Evolutionary conservation across 2,888 invertebrate species (phyloP).

Genomic region (Parnassius apollo): DNA sequence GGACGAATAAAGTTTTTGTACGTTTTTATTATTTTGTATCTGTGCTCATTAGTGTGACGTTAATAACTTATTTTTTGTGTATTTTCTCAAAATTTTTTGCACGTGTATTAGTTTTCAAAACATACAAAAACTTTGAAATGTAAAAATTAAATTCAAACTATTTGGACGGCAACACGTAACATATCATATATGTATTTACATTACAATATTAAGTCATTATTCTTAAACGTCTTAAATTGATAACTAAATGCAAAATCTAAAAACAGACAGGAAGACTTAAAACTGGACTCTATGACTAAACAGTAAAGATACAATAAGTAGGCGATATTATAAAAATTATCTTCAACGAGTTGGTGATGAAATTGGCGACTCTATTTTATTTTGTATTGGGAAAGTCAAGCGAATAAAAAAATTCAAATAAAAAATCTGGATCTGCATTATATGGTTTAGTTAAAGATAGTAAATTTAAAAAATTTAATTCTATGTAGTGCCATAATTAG

Average conservation of each 20-base stretch:
- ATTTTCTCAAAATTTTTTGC: neutral
- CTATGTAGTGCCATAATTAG: constrained; percentile 31
- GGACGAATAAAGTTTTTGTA: constrained; percentile 24
- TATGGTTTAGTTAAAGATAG: neutral
- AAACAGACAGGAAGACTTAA: constrained; percentile 66
- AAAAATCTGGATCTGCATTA: neutral
- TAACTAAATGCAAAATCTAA: constrained; percentile 76
- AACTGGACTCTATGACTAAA: constrained; percentile 58
- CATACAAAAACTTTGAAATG: constrained; percentile 9
- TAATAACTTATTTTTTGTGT: constrained; percentile 1
- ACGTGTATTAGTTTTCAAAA: constrained; percentile 1
- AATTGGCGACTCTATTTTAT: neutral
- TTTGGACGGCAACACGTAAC: constrained; percentile 64
- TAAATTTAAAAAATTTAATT: constrained; percentile 7
- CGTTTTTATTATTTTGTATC: constrained; percentile 3
- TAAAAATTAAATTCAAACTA: constrained; percentile 33
- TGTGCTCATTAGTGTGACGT: constrained; percentile 6
- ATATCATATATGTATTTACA: constrained; percentile 52
- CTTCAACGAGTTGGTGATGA: neutral
- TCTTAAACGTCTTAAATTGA: constrained; percentile 55
- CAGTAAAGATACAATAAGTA: constrained; percentile 24
- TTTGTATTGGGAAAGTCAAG: neutral
- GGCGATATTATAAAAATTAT: constrained; percentile 5
- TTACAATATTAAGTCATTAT: constrained; percentile 43
- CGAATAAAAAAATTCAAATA: neutral